phyloP scores from a whole-genome alignment of 2,797 vertebrate genomes.

The Parauchenoglanis ngamensis region DNA sequence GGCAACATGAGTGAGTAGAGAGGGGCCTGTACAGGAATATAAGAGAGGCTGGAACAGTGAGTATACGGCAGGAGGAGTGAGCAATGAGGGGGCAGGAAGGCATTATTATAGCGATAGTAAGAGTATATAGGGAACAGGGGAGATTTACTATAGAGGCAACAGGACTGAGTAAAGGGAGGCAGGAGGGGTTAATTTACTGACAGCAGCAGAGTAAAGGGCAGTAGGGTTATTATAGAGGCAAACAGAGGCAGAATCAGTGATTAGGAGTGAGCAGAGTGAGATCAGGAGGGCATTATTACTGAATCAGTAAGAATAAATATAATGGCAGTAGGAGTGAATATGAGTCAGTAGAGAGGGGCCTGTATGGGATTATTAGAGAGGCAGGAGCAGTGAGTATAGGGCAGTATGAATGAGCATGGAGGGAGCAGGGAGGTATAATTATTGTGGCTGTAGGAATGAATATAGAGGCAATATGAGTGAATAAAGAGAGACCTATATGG shows the following conservation, averaged over 20 bases:
- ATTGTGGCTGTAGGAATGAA: no score
- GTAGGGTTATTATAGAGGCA: no score
- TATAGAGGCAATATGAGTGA: neutral
- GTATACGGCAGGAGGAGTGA: neutral
- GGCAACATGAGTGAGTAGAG: no score
- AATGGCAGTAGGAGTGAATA: neutral
- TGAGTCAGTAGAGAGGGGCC: neutral
- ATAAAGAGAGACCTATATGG: no score
- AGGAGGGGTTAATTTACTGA: neutral
- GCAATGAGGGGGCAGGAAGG: neutral
- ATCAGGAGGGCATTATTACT: no score
- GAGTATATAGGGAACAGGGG: neutral
- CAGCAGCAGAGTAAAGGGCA: neutral
- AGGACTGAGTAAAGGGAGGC: neutral
- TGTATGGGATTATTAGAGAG: neutral
- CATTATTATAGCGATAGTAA: no score
- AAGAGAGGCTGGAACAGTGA: neutral
- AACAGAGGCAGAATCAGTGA: no score
- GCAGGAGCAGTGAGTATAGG: neutral
- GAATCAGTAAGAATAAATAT: neutral
- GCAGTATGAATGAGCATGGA: neutral
- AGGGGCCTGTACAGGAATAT: no score
- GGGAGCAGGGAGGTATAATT: no score
- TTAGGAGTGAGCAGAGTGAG: no score
- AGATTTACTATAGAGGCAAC: neutral